A percentile compares a stretch with the other conserved stretches of the same genome.
These are phyloP conservation scores for Labeo catla DNA, from an alignment of 2,113 vertebrate species.

Conservation along the genomic window DNA sequence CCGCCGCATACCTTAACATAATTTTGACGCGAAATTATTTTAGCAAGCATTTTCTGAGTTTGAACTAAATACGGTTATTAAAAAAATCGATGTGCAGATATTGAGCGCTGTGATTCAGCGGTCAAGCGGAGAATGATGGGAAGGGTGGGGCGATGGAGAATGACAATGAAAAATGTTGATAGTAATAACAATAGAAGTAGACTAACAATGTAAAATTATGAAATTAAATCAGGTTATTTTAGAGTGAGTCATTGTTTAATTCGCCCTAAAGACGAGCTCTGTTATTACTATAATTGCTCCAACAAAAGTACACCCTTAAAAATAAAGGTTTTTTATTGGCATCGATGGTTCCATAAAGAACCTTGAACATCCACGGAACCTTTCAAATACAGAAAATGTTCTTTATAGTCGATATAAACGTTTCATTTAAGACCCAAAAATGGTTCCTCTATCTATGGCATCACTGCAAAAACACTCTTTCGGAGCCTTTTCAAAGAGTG, in stretches of 20 bases:
- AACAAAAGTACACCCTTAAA: neutral
- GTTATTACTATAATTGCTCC: neutral
- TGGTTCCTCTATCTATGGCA: too few species aligned
- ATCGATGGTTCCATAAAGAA: too few species aligned
- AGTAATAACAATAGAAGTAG: neutral
- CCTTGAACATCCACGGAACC: too few species aligned
- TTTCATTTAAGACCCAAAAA: too few species aligned
- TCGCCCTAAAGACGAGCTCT: neutral
- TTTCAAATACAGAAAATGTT: too few species aligned
- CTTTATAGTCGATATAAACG: too few species aligned
- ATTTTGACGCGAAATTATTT: neutral
- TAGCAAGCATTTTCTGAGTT: neutral
- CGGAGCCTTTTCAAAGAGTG: too few species aligned
- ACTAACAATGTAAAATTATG: neutral
- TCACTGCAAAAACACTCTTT: too few species aligned
- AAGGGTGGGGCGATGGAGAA: constrained; percentile 72
- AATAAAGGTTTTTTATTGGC: too few species aligned
- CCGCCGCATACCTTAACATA: neutral
- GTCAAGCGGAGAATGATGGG: neutral
- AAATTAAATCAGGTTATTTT: neutral
- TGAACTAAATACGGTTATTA: neutral
- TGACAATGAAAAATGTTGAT: constrained; percentile 44
- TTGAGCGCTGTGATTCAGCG: neutral
- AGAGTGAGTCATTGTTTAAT: neutral
- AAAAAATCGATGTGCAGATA: neutral